Conservation (phyloP, 1,140 invertebrate species). For the Leptinotarsa lineolata region DNA sequence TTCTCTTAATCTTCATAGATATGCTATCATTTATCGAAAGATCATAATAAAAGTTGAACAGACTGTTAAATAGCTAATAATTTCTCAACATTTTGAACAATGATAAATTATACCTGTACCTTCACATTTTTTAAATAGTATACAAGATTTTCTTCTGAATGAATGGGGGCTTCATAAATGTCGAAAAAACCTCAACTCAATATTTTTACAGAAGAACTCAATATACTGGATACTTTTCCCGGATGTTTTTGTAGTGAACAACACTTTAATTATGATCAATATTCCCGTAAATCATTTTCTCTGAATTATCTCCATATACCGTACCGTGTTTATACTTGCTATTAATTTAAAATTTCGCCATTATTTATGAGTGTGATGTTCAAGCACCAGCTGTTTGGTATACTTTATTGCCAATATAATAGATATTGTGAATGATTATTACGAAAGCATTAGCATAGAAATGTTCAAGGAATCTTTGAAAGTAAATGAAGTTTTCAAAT, state of each 20-base stretch:
- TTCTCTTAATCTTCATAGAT: no score
- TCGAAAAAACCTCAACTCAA: no score
- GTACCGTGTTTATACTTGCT: constrained; percentile 1
- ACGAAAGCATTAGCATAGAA: not conserved
- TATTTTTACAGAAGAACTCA: no score
- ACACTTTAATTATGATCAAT: not conserved
- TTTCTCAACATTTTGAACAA: no score
- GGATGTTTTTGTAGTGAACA: not conserved
- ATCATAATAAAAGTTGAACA: no score
- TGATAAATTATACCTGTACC: no score
- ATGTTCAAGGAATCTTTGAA: not conserved
- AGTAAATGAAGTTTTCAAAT: no score
- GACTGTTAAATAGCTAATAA: no score
- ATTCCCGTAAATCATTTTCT: not conserved
- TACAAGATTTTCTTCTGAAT: no score
- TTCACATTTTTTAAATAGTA: no score
- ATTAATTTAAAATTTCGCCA: constrained; percentile 13
- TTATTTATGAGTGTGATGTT: constrained; percentile 14
- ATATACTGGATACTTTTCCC: not conserved
- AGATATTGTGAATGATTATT: constrained; percentile 14
- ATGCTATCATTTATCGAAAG: no score
- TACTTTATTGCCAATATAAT: constrained; percentile 17
- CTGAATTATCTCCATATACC: not conserved
- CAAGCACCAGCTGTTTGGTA: constrained; percentile 9
- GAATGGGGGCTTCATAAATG: no score